Conservation (phyloP, 2,113 vertebrate species). For the Triplophysa rosa region DNA sequence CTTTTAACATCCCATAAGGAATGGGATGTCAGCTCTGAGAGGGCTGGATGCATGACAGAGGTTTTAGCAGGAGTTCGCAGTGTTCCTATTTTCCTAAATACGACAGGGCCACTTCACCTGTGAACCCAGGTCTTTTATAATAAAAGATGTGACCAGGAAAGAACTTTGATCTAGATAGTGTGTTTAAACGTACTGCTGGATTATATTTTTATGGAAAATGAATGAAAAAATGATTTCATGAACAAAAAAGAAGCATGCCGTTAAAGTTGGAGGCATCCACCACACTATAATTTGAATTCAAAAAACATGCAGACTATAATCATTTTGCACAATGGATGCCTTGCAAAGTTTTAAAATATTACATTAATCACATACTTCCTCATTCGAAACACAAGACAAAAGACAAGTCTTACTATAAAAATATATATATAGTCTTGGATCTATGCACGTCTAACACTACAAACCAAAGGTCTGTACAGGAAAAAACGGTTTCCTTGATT, state of each 20-base stretch:
- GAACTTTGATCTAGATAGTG: neutral
- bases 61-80: conserved; percentile 48
- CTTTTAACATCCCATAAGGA: conserved; percentile 54
- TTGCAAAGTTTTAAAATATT: neutral
- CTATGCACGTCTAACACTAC: conserved; percentile 22
- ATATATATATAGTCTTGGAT: conserved; percentile 9
- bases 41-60: conserved; percentile 59
- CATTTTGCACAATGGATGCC: neutral
- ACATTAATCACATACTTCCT: conserved; percentile 28
- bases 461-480: conserved; percentile 22
- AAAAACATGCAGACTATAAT: neutral
- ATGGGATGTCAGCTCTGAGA: conserved; percentile 55
- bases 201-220: neutral
- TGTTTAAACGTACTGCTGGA: neutral
- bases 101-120: conserved; percentile 47
- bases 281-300: neutral
- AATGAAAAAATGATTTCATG: neutral
- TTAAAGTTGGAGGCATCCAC: neutral
- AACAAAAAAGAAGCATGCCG: neutral
- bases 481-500: conserved; percentile 2
- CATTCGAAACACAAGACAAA: conserved; percentile 26
- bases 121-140: conserved; percentile 38
- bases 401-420: neutral
- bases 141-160: conserved; percentile 45
- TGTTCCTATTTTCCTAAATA: conserved; percentile 40